Percentiles rank a stretch among this genome's conserved stretches.
Conservation (phyloP, 2,888 invertebrate species). For the Neoaliturus tenellus region DNA sequence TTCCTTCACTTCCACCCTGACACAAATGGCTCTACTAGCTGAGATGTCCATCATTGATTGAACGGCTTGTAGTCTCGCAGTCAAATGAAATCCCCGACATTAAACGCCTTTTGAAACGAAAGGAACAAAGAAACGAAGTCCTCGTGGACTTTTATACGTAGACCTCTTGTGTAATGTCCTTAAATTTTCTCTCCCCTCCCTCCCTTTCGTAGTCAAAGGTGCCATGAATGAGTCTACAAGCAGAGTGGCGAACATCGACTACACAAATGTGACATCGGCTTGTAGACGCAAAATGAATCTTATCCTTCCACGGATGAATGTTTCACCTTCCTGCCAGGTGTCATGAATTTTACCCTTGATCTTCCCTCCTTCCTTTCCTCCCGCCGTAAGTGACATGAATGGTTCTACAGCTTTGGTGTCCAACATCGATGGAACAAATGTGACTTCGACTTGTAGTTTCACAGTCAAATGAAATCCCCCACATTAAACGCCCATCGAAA, state of each 20-base stretch:
- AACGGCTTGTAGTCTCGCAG: neutral
- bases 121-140: too few species aligned
- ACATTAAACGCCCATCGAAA: too few species aligned
- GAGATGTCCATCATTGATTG: slow-evolving; percentile 1
- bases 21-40: neutral
- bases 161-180: neutral
- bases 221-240: slow-evolving; percentile 15
- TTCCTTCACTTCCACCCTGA: neutral
- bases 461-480: neutral
- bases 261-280: slow-evolving; percentile 26
- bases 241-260: slow-evolving; percentile 8
- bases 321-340: neutral
- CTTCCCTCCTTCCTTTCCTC: neutral
- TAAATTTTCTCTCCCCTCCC: too few species aligned
- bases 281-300: neutral
- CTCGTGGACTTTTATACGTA: too few species aligned
- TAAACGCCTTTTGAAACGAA: too few species aligned
- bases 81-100: neutral
- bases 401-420: neutral
- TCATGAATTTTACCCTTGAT: neutral
- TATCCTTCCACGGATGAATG: slow-evolving; percentile 23
- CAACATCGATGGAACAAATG: slow-evolving; percentile 5
- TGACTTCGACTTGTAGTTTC: slow-evolving; percentile 7
- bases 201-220: neutral
- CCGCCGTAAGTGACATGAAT: neutral